Evolutionary conservation across 2,113 vertebrate genomes (phyloP).

Genomic region (Emydocephalus ijimae): DNA sequence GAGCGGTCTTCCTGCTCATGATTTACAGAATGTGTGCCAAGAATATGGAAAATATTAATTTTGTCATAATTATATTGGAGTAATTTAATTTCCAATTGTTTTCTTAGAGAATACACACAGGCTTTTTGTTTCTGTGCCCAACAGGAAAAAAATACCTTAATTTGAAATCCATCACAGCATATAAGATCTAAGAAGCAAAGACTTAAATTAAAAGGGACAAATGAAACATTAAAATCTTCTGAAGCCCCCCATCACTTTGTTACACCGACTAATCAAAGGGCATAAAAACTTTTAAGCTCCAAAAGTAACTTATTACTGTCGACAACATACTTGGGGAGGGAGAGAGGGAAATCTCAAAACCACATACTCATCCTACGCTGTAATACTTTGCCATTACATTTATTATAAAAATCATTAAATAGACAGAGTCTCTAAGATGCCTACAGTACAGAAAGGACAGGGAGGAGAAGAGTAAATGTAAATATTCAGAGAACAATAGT

Average conservation of each 20-base stretch:
- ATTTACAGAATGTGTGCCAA: background rate
- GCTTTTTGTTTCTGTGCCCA: background rate
- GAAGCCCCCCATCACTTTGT: conserved; percentile 26
- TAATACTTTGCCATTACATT: conserved; percentile 40
- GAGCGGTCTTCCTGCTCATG: background rate
- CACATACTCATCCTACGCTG: conserved; percentile 9
- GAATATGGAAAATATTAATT: background rate
- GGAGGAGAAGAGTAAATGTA: conserved; percentile 7
- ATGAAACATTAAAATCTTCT: conserved; percentile 42
- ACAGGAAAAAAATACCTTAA: background rate
- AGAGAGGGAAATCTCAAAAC: conserved; percentile 17
- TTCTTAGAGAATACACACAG: background rate
- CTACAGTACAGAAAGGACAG: background rate
- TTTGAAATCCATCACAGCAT: conserved; percentile 29
- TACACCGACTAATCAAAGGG: conserved; percentile 50
- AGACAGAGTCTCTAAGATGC: conserved; percentile 20
- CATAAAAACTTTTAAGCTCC: conserved; percentile 36
- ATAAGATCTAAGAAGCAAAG: background rate
- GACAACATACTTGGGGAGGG: conserved; percentile 33
- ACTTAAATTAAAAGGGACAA: background rate
- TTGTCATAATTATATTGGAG: background rate
- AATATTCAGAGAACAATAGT: conserved; percentile 9
- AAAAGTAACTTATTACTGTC: conserved; percentile 49
- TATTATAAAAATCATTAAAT: conserved; percentile 31
- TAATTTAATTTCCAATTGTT: background rate